Evolutionary conservation across 2,888 invertebrate species (phyloP).

Genomic region (Caradrina kadenii): DNA sequence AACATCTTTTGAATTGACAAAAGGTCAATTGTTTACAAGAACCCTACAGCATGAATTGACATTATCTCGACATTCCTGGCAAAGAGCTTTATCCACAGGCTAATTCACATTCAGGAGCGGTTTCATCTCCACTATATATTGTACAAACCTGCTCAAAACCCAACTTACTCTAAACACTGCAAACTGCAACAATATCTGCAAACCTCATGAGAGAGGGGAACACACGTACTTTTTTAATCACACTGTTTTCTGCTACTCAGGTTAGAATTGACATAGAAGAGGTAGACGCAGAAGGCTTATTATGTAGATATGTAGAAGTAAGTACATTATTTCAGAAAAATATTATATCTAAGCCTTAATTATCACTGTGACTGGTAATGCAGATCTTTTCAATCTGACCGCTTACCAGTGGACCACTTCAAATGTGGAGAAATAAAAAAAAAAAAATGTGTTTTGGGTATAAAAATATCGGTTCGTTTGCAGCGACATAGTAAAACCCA

Average conservation of each 20-base stretch:
- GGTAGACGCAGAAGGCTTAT: neutral
- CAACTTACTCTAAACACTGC: constrained; percentile 38
- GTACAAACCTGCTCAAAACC: constrained; percentile 19
- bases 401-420: no score
- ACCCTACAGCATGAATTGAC: no score
- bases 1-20: no score
- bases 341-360: no score
- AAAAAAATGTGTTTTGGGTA: no score
- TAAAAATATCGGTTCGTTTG: no score
- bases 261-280: constrained; percentile 22
- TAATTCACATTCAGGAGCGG: constrained; percentile 22
- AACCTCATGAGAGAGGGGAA: constrained; percentile 51
- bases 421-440: no score
- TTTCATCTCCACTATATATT: constrained; percentile 30
- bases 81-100: constrained; percentile 13
- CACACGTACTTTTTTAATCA: constrained; percentile 62
- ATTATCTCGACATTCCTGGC: constrained; percentile 9
- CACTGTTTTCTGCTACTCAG: constrained; percentile 44
- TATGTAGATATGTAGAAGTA: neutral
- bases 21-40: no score
- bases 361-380: no score
- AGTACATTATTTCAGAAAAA: no score
- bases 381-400: no score
- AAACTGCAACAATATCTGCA: constrained; percentile 42
- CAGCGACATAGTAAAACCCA: no score